phyloP scores from a whole-genome alignment of 2,888 invertebrate genomes.

The Choreutis nemorana region DNA sequence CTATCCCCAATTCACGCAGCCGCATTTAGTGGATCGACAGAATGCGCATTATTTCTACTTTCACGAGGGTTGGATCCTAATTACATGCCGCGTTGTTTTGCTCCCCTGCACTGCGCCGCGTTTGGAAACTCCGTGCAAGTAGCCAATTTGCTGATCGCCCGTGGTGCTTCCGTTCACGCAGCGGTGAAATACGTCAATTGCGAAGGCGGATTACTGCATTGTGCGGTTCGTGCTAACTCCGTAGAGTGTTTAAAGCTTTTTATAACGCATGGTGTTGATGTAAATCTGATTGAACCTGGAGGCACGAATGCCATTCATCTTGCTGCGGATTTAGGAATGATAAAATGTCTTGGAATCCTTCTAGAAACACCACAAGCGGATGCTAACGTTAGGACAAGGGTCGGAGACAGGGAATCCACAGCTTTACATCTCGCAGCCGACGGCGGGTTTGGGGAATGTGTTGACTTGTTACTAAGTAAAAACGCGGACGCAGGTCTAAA shows the following conservation, averaged over 20 bases:
- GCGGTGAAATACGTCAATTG: constrained; percentile 72
- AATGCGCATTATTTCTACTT: constrained; percentile 74
- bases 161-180: constrained; percentile 73
- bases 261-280: constrained; percentile 76
- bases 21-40: constrained; percentile 79
- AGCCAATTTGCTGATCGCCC: constrained; percentile 77
- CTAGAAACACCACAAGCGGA: constrained; percentile 77
- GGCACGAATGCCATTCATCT: constrained; percentile 84
- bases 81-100: constrained; percentile 74
- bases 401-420: constrained; percentile 77
- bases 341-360: constrained; percentile 78
- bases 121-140: constrained; percentile 87
- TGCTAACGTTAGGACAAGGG: constrained; percentile 73
- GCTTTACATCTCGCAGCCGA: constrained; percentile 89
- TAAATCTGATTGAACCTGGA: constrained; percentile 77
- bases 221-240: constrained; percentile 85
- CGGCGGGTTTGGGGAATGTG: constrained; percentile 84
- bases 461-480: constrained; percentile 75
- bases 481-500: constrained; percentile 78
- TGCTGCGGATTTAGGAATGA: constrained; percentile 80
- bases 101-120: constrained; percentile 89
- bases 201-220: constrained; percentile 83
- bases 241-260: constrained; percentile 81
- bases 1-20: constrained; percentile 79
- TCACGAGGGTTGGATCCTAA: constrained; percentile 74